phyloP scores from a whole-genome alignment of 2,888 invertebrate species.

The Opisthograptis luteolata region DNA sequence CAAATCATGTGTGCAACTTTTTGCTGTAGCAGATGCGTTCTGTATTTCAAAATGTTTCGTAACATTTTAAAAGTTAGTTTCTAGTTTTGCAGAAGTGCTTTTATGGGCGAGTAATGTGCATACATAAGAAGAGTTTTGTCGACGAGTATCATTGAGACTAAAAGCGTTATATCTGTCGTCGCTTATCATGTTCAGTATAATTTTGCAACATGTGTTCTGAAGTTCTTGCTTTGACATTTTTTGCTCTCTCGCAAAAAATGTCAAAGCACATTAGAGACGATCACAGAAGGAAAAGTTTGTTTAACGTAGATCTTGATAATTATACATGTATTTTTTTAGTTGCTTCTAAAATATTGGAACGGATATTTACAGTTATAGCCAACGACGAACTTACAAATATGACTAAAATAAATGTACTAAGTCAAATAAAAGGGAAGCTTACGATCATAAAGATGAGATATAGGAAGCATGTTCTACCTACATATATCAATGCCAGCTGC shows the following conservation, averaged over 20 bases:
- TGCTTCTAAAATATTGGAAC: too few species aligned
- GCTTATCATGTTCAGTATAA: constrained; percentile 37
- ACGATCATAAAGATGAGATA: too few species aligned
- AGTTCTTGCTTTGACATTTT: constrained; percentile 25
- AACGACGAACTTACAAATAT: too few species aligned
- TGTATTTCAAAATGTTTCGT: background rate
- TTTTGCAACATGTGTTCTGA: constrained; percentile 27
- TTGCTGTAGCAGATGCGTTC: background rate
- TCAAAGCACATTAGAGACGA: background rate
- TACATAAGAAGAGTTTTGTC: constrained; percentile 17
- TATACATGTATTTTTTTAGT: too few species aligned
- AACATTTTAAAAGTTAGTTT: constrained; percentile 1
- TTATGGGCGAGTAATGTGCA: constrained; percentile 4
- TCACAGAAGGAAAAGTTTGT: background rate
- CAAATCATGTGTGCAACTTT: background rate
- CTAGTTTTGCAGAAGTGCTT: background rate
- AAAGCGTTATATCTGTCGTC: constrained; percentile 47
- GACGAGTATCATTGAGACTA: constrained; percentile 24
- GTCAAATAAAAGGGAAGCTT: too few species aligned
- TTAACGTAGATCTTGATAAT: background rate
- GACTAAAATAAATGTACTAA: too few species aligned
- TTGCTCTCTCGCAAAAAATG: too few species aligned
- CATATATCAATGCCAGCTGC: background rate
- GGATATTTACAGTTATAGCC: too few species aligned
- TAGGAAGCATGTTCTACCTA: too few species aligned